Conservation (phyloP, 2,888 invertebrate genomes). For the Lepidocyrtoides sp. region DNA sequence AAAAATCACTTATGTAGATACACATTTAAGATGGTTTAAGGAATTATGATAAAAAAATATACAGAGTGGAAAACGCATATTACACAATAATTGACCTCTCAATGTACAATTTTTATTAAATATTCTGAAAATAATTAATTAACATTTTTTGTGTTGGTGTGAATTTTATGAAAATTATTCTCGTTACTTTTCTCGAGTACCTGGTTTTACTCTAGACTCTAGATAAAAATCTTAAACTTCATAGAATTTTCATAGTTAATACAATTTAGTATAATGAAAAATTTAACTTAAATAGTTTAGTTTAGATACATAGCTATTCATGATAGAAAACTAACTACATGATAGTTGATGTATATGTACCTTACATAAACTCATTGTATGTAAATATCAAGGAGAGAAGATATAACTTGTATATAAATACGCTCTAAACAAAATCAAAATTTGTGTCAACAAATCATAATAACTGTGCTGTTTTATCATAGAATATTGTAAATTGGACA, state of each 20-base stretch:
- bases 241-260: not conserved
- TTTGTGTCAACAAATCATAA: not conserved
- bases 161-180: too few species aligned
- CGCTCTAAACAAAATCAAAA: not conserved
- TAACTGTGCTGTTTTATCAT: too few species aligned
- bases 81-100: too few species aligned
- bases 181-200: not conserved
- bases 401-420: not conserved
- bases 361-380: slow-evolving; percentile 50
- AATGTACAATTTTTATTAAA: too few species aligned
- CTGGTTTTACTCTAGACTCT: slow-evolving; percentile 6
- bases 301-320: not conserved
- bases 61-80: too few species aligned
- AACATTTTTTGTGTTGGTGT: too few species aligned
- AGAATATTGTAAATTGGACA: too few species aligned
- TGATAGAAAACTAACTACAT: not conserved
- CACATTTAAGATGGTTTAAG: too few species aligned
- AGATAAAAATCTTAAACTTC: too few species aligned
- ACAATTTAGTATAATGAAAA: not conserved
- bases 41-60: too few species aligned
- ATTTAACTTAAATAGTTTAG: not conserved
- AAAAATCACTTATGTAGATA: too few species aligned
- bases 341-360: slow-evolving; percentile 18
- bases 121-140: too few species aligned
- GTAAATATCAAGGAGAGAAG: slow-evolving; percentile 6